These are phyloP conservation scores for Nephotettix cincticeps DNA, from an alignment of 1,140 invertebrate species.

Conservation along the genomic window DNA sequence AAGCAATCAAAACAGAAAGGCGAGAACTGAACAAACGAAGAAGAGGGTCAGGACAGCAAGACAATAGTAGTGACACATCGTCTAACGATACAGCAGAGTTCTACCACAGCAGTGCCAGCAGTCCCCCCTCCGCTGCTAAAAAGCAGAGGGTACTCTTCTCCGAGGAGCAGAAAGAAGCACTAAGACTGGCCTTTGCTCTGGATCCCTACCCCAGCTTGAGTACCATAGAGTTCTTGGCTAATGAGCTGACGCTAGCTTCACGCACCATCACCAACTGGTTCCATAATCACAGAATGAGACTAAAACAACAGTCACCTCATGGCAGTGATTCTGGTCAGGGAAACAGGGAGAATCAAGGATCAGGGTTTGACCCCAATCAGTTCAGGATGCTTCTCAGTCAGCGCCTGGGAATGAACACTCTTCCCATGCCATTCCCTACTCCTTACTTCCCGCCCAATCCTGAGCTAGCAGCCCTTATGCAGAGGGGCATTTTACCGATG, in stretches of 20 bases:
- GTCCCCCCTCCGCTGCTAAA: conserved; percentile 77
- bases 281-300: conserved; percentile 97
- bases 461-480: conserved; percentile 69
- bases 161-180: conserved; percentile 96
- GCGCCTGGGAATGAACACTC: conserved; percentile 56
- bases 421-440: conserved; percentile 68
- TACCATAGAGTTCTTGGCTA: conserved; percentile 92
- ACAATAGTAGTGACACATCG: conserved; percentile 82
- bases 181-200: conserved; percentile 88
- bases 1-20: conserved; percentile 83
- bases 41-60: conserved; percentile 53
- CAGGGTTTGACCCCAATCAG: conserved; percentile 81
- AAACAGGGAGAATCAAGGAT: conserved; percentile 37
- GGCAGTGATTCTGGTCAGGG: conserved; percentile 57
- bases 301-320: conserved; percentile 86
- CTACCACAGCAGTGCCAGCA: conserved; percentile 68
- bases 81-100: conserved; percentile 88
- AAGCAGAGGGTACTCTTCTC: conserved; percentile 87
- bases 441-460: conserved; percentile 73
- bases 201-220: conserved; percentile 96
- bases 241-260: conserved; percentile 87
- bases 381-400: conserved; percentile 86
- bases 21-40: conserved; percentile 86
- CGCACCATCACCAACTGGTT: conserved; percentile 99
- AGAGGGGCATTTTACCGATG: conserved; percentile 58